phyloP scores from a whole-genome alignment of 2,888 invertebrate genomes.

The Graphium colonna region DNA sequence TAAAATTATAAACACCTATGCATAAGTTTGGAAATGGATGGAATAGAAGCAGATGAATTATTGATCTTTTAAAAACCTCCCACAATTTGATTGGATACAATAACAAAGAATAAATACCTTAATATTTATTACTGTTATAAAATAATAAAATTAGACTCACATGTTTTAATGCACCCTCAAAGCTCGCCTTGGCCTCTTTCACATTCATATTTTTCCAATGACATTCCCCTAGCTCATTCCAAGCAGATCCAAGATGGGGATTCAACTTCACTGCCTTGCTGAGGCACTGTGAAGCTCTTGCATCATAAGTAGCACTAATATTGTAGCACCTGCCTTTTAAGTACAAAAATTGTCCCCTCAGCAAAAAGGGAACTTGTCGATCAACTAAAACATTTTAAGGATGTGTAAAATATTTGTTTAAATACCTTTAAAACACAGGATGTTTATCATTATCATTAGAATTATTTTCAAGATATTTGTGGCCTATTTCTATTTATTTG shows the following conservation, averaged over 20 bases:
- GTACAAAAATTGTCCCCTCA: constrained; percentile 82
- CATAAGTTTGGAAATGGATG: too few relatives aligned
- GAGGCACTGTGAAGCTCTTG: constrained; percentile 85
- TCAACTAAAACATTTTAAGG: constrained; percentile 50
- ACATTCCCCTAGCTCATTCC: constrained; percentile 94
- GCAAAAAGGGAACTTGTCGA: constrained; percentile 49
- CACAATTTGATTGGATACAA: too few relatives aligned
- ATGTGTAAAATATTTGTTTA: too few relatives aligned
- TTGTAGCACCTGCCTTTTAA: constrained; percentile 88
- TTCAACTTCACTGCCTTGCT: constrained; percentile 92
- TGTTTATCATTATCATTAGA: too few relatives aligned
- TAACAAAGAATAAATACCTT: too few relatives aligned
- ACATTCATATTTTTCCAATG: constrained; percentile 93
- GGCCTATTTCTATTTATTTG: too few relatives aligned
- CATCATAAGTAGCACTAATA: constrained; percentile 83
- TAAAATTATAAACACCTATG: too few relatives aligned
- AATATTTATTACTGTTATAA: too few relatives aligned
- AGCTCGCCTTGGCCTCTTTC: constrained; percentile 89
- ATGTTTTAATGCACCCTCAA: constrained; percentile 87
- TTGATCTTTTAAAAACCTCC: too few relatives aligned
- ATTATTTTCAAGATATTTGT: too few relatives aligned
- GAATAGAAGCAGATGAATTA: too few relatives aligned
- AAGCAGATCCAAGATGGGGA: constrained; percentile 88
- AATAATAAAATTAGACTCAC: constrained; percentile 59
- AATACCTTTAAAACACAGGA: too few relatives aligned